Percentiles rank a stretch among this genome's conserved stretches.
Evolutionary conservation across 2,113 vertebrate genomes (phyloP).

Genomic region (Sturnus vulgaris): DNA sequence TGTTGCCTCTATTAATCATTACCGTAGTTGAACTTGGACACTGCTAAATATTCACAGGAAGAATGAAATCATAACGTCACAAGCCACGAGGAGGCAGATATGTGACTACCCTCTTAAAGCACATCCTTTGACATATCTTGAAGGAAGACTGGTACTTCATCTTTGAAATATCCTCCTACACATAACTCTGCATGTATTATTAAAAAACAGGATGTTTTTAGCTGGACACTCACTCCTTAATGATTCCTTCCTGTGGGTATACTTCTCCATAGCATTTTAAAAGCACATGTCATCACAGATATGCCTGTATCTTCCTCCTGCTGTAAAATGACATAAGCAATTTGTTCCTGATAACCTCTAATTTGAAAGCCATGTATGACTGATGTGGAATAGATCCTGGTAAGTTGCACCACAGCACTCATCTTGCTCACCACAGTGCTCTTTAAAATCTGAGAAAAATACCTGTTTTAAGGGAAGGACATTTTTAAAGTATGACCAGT

Average conservation of each 20-base stretch:
- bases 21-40: background rate
- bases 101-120: conserved; percentile 31
- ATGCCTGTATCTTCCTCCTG: background rate
- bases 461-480: background rate
- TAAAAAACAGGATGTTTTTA: conserved; percentile 9
- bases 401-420: background rate
- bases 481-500: background rate
- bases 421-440: background rate
- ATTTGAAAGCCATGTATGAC: background rate
- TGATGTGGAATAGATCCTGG: background rate
- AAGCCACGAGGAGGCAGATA: background rate
- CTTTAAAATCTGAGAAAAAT: background rate
- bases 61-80: background rate
- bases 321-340: background rate
- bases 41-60: background rate
- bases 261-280: background rate
- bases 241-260: background rate
- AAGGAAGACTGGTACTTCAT: conserved; percentile 14
- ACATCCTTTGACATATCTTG: conserved; percentile 12
- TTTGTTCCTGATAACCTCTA: background rate
- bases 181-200: background rate
- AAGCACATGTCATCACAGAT: background rate
- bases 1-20: background rate
- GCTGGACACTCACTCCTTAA: background rate
- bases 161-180: conserved; percentile 40